Evolutionary conservation across 2,113 vertebrate genomes (phyloP).

Genomic region (Lycocorax pyrrhopterus): DNA sequence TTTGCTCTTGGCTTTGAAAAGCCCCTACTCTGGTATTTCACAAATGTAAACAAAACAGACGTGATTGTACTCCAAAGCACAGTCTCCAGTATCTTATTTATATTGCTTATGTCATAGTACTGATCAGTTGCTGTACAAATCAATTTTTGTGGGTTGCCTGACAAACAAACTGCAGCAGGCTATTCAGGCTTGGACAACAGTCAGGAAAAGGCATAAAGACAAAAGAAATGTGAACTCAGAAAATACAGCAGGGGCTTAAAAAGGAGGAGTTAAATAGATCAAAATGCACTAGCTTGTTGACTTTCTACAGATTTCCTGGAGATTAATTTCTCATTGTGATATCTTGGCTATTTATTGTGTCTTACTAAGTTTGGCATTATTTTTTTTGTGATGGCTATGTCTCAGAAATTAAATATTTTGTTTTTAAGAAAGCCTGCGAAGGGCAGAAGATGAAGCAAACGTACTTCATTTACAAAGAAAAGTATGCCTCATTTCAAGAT

Average conservation of each 20-base stretch:
- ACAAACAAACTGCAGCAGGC: neutral
- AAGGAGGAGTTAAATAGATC: neutral
- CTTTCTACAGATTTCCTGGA: neutral
- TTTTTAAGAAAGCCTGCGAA: neutral
- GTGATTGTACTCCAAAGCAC: rapidly evolving
- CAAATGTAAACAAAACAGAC: neutral
- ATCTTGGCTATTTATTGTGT: neutral
- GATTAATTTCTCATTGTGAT: neutral
- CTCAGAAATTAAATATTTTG: neutral
- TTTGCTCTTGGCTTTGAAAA: neutral
- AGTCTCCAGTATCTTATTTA: neutral
- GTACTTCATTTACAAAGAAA: neutral
- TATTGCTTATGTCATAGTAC: neutral
- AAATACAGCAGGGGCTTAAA: neutral
- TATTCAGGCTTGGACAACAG: neutral
- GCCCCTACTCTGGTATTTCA: neutral
- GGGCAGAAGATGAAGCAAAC: neutral
- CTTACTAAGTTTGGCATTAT: neutral
- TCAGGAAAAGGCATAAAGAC: neutral
- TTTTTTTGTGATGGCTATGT: neutral
- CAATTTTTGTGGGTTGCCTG: neutral
- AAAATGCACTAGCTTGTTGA: neutral
- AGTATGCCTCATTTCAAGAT: neutral
- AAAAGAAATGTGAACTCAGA: neutral
- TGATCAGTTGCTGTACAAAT: neutral